Conservation (phyloP, 2,797 vertebrate genomes). For the Ptychobarbus kaznakovi region DNA sequence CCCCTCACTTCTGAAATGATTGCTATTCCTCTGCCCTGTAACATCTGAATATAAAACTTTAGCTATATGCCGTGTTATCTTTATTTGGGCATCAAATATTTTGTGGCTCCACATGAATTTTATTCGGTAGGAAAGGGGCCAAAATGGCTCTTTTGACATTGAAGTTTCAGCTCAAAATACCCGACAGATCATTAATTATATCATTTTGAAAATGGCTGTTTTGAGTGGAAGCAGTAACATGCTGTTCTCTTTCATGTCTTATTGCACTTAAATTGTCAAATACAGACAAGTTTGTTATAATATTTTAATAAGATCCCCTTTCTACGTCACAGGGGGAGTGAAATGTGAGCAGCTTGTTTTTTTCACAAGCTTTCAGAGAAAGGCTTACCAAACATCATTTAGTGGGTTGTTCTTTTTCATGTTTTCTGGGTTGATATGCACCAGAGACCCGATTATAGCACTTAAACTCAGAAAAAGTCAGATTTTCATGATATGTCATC, state of each 20-base stretch:
- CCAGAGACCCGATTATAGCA: background rate
- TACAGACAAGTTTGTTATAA: background rate
- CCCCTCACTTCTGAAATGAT: too few relatives aligned
- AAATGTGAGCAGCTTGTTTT: background rate
- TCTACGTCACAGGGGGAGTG: background rate
- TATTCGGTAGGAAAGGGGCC: too few relatives aligned
- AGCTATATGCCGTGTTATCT: too few relatives aligned
- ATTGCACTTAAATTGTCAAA: background rate
- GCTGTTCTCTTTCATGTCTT: background rate
- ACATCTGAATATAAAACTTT: too few relatives aligned
- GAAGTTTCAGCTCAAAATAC: background rate
- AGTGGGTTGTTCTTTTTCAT: background rate
- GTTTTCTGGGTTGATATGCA: background rate
- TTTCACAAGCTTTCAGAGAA: background rate
- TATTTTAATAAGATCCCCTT: background rate
- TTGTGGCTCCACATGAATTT: too few relatives aligned
- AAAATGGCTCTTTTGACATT: too few relatives aligned
- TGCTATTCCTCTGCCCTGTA: too few relatives aligned
- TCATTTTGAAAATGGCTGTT: background rate
- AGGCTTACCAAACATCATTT: background rate
- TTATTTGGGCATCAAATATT: too few relatives aligned
- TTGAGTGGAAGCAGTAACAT: background rate
- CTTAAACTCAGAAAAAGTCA: background rate
- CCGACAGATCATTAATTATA: background rate
- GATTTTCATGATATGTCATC: background rate